These are phyloP conservation scores for Brenthis hecate DNA, from an alignment of 2,888 invertebrate genomes.

Conservation along the genomic window DNA sequence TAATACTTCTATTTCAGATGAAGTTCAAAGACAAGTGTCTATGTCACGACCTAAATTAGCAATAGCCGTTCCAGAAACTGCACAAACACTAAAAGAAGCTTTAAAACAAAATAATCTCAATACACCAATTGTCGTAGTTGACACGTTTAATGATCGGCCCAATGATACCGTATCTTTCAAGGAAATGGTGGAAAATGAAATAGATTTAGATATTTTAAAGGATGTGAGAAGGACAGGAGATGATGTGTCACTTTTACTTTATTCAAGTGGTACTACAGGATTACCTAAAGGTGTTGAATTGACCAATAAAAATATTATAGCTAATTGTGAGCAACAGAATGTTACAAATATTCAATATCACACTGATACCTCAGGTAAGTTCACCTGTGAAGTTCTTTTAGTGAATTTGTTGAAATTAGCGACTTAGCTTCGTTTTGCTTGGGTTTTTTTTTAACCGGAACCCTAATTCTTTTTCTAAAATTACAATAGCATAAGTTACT, in stretches of 20 bases:
- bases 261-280: constrained; percentile 94
- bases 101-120: constrained; percentile 65
- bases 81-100: constrained; percentile 70
- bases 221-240: constrained; percentile 63
- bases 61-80: constrained; percentile 76
- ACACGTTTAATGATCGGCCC: constrained; percentile 57
- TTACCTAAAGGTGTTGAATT: constrained; percentile 88
- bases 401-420: too few relatives aligned
- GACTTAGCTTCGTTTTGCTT: too few relatives aligned
- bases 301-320: constrained; percentile 81
- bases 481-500: too few relatives aligned
- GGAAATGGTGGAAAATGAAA: constrained; percentile 76
- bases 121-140: constrained; percentile 76
- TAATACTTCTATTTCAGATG: constrained; percentile 69
- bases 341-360: constrained; percentile 50
- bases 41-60: constrained; percentile 81
- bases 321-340: constrained; percentile 71
- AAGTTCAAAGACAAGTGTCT: constrained; percentile 83
- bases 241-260: constrained; percentile 87
- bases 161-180: constrained; percentile 82
- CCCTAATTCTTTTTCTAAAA: too few relatives aligned
- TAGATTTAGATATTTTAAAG: constrained; percentile 74
- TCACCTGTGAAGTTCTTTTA: neutral
- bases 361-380: constrained; percentile 50
- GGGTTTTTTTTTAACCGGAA: too few relatives aligned